Evolutionary conservation across 2,113 vertebrate genomes (phyloP).

Genomic region (Abramis brama): DNA sequence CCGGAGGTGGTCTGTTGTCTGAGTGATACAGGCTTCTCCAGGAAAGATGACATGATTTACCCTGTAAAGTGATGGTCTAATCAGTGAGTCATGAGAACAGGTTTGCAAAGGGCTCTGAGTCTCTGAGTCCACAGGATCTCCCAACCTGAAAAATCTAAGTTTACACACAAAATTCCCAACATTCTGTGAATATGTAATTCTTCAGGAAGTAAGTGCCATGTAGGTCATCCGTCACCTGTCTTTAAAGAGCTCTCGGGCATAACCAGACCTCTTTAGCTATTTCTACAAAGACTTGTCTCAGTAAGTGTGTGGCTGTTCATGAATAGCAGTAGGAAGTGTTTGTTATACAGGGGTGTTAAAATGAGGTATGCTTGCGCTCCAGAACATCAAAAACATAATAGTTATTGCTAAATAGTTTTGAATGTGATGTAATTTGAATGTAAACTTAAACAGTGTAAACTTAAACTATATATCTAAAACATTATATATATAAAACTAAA

Average conservation of each 20-base stretch:
- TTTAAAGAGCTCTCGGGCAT: slow-evolving; percentile 31
- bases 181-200: background rate
- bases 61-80: slow-evolving; percentile 33
- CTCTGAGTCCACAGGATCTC: background rate
- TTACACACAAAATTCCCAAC: background rate
- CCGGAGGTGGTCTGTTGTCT: slow-evolving; percentile 40
- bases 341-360: background rate
- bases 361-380: background rate
- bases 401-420: too few relatives aligned
- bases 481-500: too few relatives aligned
- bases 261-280: slow-evolving; percentile 20
- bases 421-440: too few relatives aligned
- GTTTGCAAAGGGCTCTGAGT: background rate
- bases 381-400: too few relatives aligned
- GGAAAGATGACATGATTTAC: slow-evolving; percentile 45
- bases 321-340: slow-evolving; percentile 7
- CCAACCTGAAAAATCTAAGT: background rate
- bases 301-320: background rate
- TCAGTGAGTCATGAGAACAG: background rate
- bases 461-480: too few relatives aligned
- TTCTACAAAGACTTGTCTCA: slow-evolving; percentile 7
- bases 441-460: too few relatives aligned
- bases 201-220: background rate
- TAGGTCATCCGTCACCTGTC: background rate
- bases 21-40: slow-evolving; percentile 29